Percentiles rank a stretch among this genome's conserved stretches.
phyloP scores from a whole-genome alignment of 2,888 invertebrate genomes.

The Acanthosepion lycidas region DNA sequence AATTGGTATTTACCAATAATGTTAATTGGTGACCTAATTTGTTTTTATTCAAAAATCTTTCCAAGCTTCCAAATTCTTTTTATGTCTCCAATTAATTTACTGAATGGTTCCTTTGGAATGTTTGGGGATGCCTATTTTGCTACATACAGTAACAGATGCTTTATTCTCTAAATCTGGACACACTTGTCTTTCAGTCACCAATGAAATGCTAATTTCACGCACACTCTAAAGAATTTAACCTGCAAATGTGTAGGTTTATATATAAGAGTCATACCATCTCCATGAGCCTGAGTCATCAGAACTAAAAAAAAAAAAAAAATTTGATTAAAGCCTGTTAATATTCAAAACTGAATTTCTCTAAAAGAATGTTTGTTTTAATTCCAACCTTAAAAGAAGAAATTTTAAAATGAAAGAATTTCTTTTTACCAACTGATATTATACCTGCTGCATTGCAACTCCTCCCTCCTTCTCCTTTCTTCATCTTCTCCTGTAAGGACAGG shows the following conservation, averaged over 20 bases:
- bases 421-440: background rate
- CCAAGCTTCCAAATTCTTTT: background rate
- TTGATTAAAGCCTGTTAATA: background rate
- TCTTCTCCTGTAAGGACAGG: background rate
- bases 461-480: background rate
- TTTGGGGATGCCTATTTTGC: background rate
- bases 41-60: too few relatives aligned
- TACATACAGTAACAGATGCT: background rate
- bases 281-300: background rate
- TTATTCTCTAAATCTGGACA: background rate
- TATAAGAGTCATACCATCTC: background rate
- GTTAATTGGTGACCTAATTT: background rate
- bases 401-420: background rate
- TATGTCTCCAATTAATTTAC: background rate
- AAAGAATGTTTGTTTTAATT: background rate
- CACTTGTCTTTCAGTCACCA: background rate
- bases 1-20: background rate
- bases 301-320: background rate
- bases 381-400: background rate
- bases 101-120: background rate
- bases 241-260: background rate
- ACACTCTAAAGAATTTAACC: background rate
- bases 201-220: background rate
- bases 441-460: background rate
- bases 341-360: background rate